phyloP scores from a whole-genome alignment of 2,797 vertebrate species.

The Xiphophorus birchmanni region DNA sequence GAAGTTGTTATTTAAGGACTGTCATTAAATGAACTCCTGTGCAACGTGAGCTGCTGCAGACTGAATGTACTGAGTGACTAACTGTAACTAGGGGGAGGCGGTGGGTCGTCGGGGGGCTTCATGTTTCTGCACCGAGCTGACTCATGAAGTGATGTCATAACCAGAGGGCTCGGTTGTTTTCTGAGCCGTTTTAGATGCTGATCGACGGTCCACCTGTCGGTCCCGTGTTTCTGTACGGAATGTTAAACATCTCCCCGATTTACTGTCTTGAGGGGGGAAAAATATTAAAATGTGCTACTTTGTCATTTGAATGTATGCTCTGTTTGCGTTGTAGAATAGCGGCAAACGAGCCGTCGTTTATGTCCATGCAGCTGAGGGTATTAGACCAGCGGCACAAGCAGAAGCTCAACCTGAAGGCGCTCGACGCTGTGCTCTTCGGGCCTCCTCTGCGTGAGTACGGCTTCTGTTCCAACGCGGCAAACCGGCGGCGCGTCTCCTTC shows the following conservation, averaged over 20 bases:
- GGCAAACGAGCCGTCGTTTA: constrained; percentile 92
- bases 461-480: neutral
- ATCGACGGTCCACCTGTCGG: neutral
- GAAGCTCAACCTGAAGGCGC: constrained; percentile 94
- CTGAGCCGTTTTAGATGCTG: constrained; percentile 45
- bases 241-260: neutral
- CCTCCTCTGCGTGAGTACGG: constrained; percentile 91
- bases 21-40: constrained; percentile 17
- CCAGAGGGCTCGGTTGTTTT: constrained; percentile 59
- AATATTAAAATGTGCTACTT: neutral
- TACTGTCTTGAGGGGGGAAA: neutral
- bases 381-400: constrained; percentile 96
- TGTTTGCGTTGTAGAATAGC: constrained; percentile 86
- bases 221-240: neutral
- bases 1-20: constrained; percentile 14
- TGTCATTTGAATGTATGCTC: neutral
- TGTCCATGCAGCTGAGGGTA: constrained; percentile 94
- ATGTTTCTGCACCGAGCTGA: constrained; percentile 62
- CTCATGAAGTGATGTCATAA: constrained; percentile 79
- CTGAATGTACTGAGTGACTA: constrained; percentile 43
- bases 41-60: constrained; percentile 45
- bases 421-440: constrained; percentile 96
- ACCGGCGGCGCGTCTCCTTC: no score
- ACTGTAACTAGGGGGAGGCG: neutral
- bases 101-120: constrained; percentile 45